Percentiles rank a stretch among this genome's conserved stretches.
Conservation (phyloP, 2,888 invertebrate species). For the Aphidoletes aphidimyza region DNA sequence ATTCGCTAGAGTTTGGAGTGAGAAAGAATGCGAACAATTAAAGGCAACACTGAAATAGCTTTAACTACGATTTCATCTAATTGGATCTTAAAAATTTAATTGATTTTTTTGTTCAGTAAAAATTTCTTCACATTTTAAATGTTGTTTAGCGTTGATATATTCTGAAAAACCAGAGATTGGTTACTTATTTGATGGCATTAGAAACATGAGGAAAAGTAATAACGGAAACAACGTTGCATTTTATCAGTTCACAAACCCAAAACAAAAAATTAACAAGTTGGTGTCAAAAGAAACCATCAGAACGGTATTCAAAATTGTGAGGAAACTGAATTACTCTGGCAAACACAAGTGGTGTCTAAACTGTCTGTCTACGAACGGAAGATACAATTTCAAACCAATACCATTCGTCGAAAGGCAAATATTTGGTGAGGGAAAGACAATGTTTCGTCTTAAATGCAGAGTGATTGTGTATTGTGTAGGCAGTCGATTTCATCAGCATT, state of each 20-base stretch:
- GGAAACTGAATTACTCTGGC: neutral
- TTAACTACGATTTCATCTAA: neutral
- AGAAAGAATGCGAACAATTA: neutral
- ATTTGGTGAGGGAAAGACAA: neutral
- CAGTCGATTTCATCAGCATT: neutral
- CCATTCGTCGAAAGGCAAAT: neutral
- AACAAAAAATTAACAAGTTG: conserved; percentile 36
- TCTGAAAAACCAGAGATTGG: too few relatives aligned
- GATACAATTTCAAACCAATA: neutral
- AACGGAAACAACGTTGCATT: conserved; percentile 3
- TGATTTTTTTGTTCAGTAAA: neutral
- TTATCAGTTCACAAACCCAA: neutral
- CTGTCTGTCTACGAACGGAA: neutral
- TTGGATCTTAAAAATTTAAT: neutral
- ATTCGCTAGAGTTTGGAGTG: neutral
- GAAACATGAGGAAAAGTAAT: neutral
- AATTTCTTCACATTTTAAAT: too few relatives aligned
- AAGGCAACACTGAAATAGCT: neutral
- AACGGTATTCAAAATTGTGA: neutral
- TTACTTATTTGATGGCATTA: neutral
- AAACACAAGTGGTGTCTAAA: neutral
- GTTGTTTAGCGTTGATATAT: too few relatives aligned
- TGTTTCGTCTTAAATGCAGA: neutral
- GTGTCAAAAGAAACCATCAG: conserved; percentile 31
- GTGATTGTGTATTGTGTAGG: neutral